Evolutionary conservation across 2,113 vertebrate species (phyloP).

Genomic region (Tyto alba): DNA sequence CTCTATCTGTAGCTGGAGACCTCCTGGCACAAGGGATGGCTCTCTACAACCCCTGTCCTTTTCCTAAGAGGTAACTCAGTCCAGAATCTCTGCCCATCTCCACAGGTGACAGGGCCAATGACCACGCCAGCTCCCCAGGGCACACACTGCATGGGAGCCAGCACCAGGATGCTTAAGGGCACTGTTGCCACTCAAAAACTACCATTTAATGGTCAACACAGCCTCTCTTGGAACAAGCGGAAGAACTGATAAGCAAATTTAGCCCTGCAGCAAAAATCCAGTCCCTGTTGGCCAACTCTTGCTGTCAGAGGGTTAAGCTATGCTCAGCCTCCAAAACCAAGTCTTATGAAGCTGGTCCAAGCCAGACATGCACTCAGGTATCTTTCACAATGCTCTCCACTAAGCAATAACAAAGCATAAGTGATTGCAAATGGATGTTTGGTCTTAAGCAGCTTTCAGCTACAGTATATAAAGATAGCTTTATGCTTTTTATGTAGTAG

Average conservation of each 20-base stretch:
- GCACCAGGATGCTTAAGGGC: neutral
- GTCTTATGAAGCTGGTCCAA: neutral
- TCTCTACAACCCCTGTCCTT: neutral
- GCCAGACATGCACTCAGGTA: neutral
- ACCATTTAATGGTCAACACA: neutral
- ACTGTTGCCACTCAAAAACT: neutral
- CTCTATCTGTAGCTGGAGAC: neutral
- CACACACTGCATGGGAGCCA: rapidly evolving
- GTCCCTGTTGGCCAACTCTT: neutral
- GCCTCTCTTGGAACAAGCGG: neutral
- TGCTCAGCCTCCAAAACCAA: neutral
- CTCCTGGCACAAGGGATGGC: rapidly evolving
- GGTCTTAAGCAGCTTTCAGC: neutral
- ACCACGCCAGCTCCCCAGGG: rapidly evolving
- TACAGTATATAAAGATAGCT: neutral
- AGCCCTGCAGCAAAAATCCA: neutral
- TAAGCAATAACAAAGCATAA: neutral
- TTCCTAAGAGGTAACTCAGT: neutral
- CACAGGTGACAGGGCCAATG: neutral
- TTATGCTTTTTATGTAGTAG: neutral
- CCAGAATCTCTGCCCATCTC: too few relatives aligned
- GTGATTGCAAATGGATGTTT: neutral
- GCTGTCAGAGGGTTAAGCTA: neutral
- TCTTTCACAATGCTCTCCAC: neutral
- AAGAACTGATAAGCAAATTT: neutral